Evolutionary conservation across 2,113 vertebrate genomes (phyloP).

Genomic region (Choloepus hoffmanni): DNA sequence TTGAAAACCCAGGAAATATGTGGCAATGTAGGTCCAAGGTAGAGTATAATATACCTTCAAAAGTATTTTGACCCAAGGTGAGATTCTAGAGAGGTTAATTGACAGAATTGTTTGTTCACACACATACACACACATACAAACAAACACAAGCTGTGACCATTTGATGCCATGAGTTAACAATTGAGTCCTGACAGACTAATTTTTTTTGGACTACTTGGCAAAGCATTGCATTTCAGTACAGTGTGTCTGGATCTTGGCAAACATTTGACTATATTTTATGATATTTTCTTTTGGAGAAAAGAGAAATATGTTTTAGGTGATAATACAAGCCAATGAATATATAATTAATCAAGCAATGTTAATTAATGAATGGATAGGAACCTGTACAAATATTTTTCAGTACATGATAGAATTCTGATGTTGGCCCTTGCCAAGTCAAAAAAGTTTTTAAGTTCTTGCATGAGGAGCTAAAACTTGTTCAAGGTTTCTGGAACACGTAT

Average conservation of each 20-base stretch:
- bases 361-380: not conserved
- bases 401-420: not conserved
- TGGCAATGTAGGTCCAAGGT: not conserved
- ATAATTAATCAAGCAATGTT: not conserved
- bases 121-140: not conserved
- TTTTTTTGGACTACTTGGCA: not conserved
- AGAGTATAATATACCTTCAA: not conserved
- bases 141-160: not conserved
- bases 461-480: not conserved
- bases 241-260: constrained; percentile 11
- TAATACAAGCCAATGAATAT: not conserved
- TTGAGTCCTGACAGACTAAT: not conserved
- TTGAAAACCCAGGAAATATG: not conserved
- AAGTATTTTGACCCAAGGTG: not conserved
- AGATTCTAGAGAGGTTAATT: not conserved
- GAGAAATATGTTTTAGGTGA: constrained; percentile 20
- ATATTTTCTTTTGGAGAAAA: not conserved
- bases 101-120: not conserved
- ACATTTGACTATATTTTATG: constrained; percentile 37
- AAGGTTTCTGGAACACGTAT: not conserved
- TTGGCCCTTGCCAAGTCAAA: not conserved
- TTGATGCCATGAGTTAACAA: not conserved
- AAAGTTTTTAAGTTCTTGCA: not conserved
- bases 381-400: not conserved
- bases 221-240: constrained; percentile 20